Conservation (phyloP, 2,888 invertebrate species). For the Alcis repandata region DNA sequence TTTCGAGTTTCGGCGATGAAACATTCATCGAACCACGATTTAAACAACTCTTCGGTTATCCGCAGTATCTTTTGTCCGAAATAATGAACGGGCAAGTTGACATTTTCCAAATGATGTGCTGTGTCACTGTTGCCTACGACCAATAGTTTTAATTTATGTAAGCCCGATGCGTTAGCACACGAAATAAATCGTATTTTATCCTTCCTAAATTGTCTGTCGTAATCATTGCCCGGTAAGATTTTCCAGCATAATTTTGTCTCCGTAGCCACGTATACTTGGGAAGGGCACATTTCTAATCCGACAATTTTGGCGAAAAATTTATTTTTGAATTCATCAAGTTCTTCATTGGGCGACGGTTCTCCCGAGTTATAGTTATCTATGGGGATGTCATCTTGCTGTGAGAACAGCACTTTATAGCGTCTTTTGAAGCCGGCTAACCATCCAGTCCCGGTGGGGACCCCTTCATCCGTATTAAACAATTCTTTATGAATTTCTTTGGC, state of each 20-base stretch:
- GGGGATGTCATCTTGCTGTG: conserved; percentile 15
- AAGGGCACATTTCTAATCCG: conserved; percentile 23
- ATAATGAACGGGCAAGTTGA: conserved; percentile 40
- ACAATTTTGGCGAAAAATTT: conserved; percentile 16
- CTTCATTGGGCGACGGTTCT: conserved; percentile 2
- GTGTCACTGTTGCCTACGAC: conserved; percentile 36
- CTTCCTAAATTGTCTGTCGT: conserved; percentile 31
- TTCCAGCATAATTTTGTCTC: conserved; percentile 48
- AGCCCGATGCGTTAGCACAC: conserved; percentile 44
- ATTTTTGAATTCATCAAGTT: conserved; percentile 22
- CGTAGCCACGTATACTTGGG: conserved; percentile 47
- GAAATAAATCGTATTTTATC: conserved; percentile 43
- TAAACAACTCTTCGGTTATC: conserved; percentile 37
- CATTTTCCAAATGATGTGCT: conserved; percentile 28
- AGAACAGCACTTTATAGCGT: conserved; percentile 28
- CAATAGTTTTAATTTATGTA: conserved; percentile 46
- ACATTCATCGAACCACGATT: conserved; percentile 45
- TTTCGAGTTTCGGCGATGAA: conserved; percentile 41
- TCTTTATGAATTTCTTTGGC: conserved; percentile 43
- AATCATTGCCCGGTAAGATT: conserved; percentile 42
- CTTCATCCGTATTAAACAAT: conserved; percentile 31
- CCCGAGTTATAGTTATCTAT: neutral
- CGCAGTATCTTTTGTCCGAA: conserved; percentile 37
- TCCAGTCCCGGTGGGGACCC: conserved; percentile 33
- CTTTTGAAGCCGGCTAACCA: conserved; percentile 41